These are phyloP conservation scores for Pteronura brasiliensis DNA, from an alignment of 2,113 vertebrate species.

Conservation along the genomic window DNA sequence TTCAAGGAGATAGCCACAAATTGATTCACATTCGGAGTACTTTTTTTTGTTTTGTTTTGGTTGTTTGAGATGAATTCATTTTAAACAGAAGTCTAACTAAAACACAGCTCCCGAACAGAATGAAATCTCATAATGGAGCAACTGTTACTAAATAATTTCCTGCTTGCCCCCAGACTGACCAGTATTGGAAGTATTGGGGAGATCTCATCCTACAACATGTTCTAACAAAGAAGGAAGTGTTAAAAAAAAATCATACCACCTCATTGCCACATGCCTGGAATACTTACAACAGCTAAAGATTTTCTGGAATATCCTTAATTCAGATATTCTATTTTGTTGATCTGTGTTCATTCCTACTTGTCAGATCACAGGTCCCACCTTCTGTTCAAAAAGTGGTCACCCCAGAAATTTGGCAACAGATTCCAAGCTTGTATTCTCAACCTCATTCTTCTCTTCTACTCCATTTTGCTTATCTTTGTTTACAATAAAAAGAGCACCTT, in stretches of 20 bases:
- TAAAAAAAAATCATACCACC: background rate
- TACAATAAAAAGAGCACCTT: background rate
- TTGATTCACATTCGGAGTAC: background rate
- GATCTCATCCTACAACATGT: background rate
- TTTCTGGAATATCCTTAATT: background rate
- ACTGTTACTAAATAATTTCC: slow-evolving; percentile 33
- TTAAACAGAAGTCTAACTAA: slow-evolving; percentile 1
- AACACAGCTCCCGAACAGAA: background rate
- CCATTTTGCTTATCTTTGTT: background rate
- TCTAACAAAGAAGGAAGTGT: background rate
- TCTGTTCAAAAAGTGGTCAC: background rate
- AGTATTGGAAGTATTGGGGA: background rate
- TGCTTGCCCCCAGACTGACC: background rate
- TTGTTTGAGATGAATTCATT: background rate
- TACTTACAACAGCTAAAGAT: background rate
- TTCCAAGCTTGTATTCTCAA: background rate
- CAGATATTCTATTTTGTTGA: background rate
- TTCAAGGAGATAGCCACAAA: background rate
- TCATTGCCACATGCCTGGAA: background rate
- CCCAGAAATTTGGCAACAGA: background rate
- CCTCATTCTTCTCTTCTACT: background rate
- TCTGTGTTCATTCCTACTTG: background rate
- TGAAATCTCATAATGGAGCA: background rate
- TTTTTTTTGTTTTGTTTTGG: background rate
- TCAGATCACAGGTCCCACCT: background rate